These are phyloP conservation scores for Corythoichthys intestinalis DNA, from an alignment of 2,113 vertebrate species.

Conservation along the genomic window DNA sequence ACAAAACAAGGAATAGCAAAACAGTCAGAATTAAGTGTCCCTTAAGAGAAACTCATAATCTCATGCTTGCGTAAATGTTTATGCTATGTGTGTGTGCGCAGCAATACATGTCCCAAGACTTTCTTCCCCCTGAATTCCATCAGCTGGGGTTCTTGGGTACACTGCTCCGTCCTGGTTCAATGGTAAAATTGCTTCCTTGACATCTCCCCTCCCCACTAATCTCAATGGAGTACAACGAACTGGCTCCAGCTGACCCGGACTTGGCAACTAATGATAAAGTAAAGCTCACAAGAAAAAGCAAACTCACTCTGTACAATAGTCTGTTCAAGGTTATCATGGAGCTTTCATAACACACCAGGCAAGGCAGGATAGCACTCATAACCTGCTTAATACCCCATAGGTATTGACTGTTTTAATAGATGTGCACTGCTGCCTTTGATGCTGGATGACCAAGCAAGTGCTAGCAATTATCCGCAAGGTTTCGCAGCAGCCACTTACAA, in stretches of 20 bases:
- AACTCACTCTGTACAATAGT: conserved; percentile 34
- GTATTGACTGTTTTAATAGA: conserved; percentile 42
- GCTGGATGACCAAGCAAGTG: conserved; percentile 23
- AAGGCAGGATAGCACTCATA: conserved; percentile 53
- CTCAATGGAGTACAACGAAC: conserved; percentile 40
- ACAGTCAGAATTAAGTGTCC: too few species aligned
- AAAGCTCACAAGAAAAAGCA: conserved; percentile 21
- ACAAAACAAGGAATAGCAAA: background rate
- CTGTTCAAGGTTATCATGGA: conserved; percentile 29
- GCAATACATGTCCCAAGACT: conserved; percentile 63
- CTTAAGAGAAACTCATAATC: conserved; percentile 17
- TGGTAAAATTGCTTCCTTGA: conserved; percentile 65
- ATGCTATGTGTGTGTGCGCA: conserved; percentile 57
- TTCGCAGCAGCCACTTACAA: conserved; percentile 23
- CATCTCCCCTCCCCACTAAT: conserved; percentile 55
- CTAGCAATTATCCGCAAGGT: conserved; percentile 28
- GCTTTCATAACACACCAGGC: conserved; percentile 47
- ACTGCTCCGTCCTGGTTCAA: conserved; percentile 57
- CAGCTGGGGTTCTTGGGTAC: conserved; percentile 68
- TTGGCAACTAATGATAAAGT: conserved; percentile 27
- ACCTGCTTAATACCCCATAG: conserved; percentile 47
- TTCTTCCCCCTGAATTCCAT: conserved; percentile 67
- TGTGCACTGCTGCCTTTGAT: conserved; percentile 37
- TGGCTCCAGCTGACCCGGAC: conserved; percentile 26
- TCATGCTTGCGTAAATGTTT: conserved; percentile 40